Conservation (phyloP, 2,113 vertebrate genomes). For the Cnemophilus loriae region DNA sequence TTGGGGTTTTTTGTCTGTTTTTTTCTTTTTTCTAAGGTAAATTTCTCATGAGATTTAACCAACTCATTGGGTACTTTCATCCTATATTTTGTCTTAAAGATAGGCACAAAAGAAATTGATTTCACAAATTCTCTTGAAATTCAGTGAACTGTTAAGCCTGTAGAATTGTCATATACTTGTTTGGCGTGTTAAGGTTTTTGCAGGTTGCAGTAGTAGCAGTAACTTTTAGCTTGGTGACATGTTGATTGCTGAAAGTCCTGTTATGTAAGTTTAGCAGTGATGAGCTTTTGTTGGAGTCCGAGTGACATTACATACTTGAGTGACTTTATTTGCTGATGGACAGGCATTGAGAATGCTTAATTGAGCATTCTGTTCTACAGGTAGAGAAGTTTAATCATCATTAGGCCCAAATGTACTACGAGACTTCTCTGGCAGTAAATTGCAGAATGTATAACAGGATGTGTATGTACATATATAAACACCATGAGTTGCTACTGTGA, state of each 20-base stretch:
- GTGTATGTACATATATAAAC: not conserved
- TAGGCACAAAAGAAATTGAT: not conserved
- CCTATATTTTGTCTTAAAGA: not conserved
- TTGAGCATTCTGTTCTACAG: not conserved
- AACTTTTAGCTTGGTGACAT: not conserved
- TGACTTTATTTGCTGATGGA: not conserved
- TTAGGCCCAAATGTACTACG: not conserved
- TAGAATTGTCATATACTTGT: not conserved
- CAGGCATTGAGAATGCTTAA: not conserved
- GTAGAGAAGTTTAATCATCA: not conserved
- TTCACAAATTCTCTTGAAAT: not conserved
- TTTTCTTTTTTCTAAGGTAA: fast-evolving
- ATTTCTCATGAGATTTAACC: not conserved
- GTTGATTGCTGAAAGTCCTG: not conserved
- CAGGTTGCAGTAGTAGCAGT: not conserved
- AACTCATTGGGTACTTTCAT: not conserved
- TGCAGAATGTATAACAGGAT: not conserved
- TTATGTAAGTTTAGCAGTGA: not conserved
- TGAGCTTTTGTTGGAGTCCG: not conserved
- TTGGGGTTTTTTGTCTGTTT: not conserved
- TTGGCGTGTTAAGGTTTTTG: not conserved
- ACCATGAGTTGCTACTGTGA: not conserved
- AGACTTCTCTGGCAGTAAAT: not conserved
- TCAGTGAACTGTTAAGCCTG: not conserved
- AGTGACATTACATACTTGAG: not conserved